These are phyloP conservation scores for Eueides isabella DNA, from an alignment of 1,140 invertebrate genomes.

Conservation along the genomic window DNA sequence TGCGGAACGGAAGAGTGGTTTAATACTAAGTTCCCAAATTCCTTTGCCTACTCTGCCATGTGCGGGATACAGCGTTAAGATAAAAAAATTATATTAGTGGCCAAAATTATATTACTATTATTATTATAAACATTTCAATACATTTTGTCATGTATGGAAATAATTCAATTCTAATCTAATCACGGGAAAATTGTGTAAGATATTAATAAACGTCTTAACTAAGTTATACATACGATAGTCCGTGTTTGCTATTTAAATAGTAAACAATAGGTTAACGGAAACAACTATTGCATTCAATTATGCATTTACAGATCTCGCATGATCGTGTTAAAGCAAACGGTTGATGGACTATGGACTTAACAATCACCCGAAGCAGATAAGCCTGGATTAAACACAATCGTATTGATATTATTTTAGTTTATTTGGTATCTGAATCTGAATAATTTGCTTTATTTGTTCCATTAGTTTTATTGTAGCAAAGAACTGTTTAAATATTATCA, in stretches of 20 bases:
- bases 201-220: too few relatives aligned
- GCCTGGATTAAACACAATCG: neutral
- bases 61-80: too few relatives aligned
- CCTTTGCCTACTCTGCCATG: too few relatives aligned
- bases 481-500: too few relatives aligned
- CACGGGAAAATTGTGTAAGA: too few relatives aligned
- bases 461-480: neutral
- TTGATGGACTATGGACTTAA: neutral
- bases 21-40: too few relatives aligned
- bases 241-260: neutral
- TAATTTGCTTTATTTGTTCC: neutral
- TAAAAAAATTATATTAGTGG: too few relatives aligned
- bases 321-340: neutral
- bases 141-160: too few relatives aligned
- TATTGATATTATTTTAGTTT: constrained; percentile 5
- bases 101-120: too few relatives aligned
- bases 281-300: neutral
- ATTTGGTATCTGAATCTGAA: neutral
- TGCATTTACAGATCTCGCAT: neutral
- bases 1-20: too few relatives aligned
- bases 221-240: neutral
- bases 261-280: neutral
- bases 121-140: too few relatives aligned
- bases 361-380: constrained; percentile 5
- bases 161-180: too few relatives aligned